These are phyloP conservation scores for Aldrovandia affinis DNA, from an alignment of 2,797 vertebrate species.

Conservation along the genomic window DNA sequence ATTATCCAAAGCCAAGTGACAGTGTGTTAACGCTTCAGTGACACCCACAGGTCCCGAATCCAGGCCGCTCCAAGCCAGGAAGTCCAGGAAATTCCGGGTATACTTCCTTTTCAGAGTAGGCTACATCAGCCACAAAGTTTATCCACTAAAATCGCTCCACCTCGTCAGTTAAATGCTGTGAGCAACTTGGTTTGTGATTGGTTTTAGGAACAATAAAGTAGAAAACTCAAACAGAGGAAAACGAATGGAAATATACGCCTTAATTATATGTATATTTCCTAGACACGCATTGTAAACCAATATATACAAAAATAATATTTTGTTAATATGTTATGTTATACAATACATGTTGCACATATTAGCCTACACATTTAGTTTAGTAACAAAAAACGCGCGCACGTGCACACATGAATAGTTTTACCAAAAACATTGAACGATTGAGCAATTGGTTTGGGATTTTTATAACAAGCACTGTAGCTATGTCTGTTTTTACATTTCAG, in stretches of 20 bases:
- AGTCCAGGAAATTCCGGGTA: background rate
- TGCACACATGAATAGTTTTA: background rate
- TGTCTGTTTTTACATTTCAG: background rate
- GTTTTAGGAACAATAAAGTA: background rate
- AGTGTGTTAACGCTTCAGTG: constrained; percentile 5
- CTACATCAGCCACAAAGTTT: background rate
- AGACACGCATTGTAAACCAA: background rate
- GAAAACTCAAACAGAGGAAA: background rate
- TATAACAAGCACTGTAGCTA: background rate
- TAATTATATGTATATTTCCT: background rate
- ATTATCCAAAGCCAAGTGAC: constrained; percentile 4
- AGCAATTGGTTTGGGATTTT: background rate
- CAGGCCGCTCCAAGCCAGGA: constrained; percentile 9
- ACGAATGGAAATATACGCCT: background rate
- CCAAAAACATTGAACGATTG: background rate
- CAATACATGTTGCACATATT: background rate
- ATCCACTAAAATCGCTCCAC: background rate
- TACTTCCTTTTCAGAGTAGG: constrained; percentile 9
- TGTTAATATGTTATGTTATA: too few relatives aligned
- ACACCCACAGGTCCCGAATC: constrained; percentile 28
- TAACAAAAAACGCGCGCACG: background rate
- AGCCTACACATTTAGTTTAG: too few relatives aligned
- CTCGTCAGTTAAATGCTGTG: background rate
- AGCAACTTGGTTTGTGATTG: background rate
- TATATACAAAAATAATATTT: background rate